Base-by-base conservation (phyloP, 2,113 vertebrate genomes). In the Pogonocichla stellata region DNA sequence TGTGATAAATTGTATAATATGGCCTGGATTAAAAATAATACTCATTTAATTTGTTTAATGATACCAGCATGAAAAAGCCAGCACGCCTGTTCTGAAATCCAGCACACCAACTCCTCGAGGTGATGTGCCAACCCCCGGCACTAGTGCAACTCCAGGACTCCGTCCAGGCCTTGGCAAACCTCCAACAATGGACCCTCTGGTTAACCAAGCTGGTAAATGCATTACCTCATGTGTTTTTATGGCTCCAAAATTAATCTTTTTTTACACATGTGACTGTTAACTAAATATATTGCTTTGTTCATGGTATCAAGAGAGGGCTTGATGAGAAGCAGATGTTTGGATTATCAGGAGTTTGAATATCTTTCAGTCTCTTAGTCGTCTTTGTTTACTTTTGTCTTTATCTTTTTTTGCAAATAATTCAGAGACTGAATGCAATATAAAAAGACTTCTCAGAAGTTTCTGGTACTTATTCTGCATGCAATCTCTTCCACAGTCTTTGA, bases 101-200 rank as follows among this genome's bases (percentile, higher is more conserved):
- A 99, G 98, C 97, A 99, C 99, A 80, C 99, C 99, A 36, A 99
- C 99, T 90, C 99, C 99, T 70, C 98, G 99, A 97, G 98, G 98
- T 33, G 99, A 99, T 94, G 98, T 98, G 96, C 98, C 99, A 96
- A 98, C 99, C 28, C 99, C 99, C 15, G 99, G 99, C 94, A 99
- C 99, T 42, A 99, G 99, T 72, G 98, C 99, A 92, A 98, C 98
- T 81, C 98, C 99, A 95, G 98, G 98, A 86, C 98, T 99, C 80
- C 98, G 99, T 91, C 98, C 99, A 75, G 98, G 98, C 90, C 98
- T 99, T 88, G 98, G 98, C 90, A 99, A 99, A 80, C 99, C 99
- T 72, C 98, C 99, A 94, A 95, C 99, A 70, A 99, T 99, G 98
- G 99, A 99, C 95, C 98, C 98, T 96, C 98, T 99, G 74, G 98